Evolutionary conservation across 1,140 invertebrate species (phyloP).

Genomic region (Cheumatopsyche charites): DNA sequence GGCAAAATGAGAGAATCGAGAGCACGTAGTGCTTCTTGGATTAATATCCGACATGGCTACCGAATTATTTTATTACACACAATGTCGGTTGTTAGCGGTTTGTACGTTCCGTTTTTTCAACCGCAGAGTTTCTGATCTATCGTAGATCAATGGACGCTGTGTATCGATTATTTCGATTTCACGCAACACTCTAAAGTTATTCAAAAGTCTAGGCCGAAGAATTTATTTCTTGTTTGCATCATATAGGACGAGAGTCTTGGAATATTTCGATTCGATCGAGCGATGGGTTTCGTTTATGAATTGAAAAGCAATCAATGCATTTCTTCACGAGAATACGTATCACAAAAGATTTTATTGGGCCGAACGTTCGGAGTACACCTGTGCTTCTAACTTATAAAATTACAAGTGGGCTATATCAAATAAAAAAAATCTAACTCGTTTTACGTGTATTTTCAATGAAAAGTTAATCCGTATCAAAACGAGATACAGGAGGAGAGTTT

Average conservation of each 20-base stretch:
- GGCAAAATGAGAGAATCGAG: background rate
- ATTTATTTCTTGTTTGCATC: no score
- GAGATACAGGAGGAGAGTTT: constrained; percentile 6
- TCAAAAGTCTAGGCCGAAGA: no score
- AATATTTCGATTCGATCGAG: background rate
- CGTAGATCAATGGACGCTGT: background rate
- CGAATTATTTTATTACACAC: constrained; percentile 32
- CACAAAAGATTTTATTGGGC: background rate
- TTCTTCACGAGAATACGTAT: background rate
- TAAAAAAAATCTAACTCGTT: background rate
- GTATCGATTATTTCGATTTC: constrained; percentile 17
- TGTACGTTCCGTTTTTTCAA: constrained; percentile 8
- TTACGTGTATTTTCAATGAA: background rate
- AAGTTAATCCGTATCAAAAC: constrained; percentile 30
- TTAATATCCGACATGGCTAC: constrained; percentile 23
- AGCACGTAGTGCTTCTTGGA: background rate
- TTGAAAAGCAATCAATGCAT: constrained; percentile 4
- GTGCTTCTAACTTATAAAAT: background rate
- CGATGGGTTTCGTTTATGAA: background rate
- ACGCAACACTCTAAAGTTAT: background rate
- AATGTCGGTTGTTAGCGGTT: constrained; percentile 29
- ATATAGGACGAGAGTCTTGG: no score
- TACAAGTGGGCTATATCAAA: background rate
- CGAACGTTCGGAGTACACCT: no score
- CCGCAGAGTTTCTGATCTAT: constrained; percentile 23